Conservation (phyloP, 1,140 invertebrate species). For the Pseudomyrmex dendroicus region DNA sequence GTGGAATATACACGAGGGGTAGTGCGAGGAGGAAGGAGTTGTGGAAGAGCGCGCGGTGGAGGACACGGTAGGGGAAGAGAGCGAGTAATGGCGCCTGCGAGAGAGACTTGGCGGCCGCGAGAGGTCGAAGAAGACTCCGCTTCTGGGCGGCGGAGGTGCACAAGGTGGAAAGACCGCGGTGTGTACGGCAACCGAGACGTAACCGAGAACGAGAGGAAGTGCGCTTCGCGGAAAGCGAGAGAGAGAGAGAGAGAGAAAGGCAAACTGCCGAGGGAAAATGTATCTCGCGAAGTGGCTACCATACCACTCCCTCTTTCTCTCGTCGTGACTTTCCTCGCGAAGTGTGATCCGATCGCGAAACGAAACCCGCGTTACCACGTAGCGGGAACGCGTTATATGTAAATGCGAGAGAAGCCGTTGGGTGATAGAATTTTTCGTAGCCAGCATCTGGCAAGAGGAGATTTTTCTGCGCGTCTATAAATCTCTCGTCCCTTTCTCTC, state of each 20-base stretch:
- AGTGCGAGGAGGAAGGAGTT: slow-evolving; percentile 43
- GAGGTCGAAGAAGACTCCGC: slow-evolving; percentile 70
- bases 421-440: neutral
- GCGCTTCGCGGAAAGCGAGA: neutral
- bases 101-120: slow-evolving; percentile 66
- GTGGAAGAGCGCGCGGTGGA: slow-evolving; percentile 42
- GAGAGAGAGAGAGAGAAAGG: slow-evolving; percentile 1
- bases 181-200: slow-evolving; percentile 37
- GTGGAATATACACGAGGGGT: slow-evolving; percentile 64
- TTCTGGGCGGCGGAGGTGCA: slow-evolving; percentile 61
- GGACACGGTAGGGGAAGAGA: slow-evolving; percentile 42
- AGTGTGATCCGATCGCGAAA: slow-evolving; percentile 56
- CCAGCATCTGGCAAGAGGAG: neutral
- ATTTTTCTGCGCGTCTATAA: neutral
- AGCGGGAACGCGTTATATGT: slow-evolving; percentile 16
- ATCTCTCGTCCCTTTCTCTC: neutral
- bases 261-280: slow-evolving; percentile 34
- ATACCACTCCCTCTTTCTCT: slow-evolving; percentile 34
- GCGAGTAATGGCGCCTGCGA: slow-evolving; percentile 76
- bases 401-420: neutral
- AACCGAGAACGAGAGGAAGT: slow-evolving; percentile 38
- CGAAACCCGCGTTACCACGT: slow-evolving; percentile 49
- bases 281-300: slow-evolving; percentile 36
- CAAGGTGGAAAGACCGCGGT: slow-evolving; percentile 53
- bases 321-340: slow-evolving; percentile 56